Percentiles rank a stretch among this genome's conserved stretches.
These are phyloP conservation scores for Spicauda simplicius DNA, from an alignment of 2,888 invertebrate genomes.

Conservation along the genomic window DNA sequence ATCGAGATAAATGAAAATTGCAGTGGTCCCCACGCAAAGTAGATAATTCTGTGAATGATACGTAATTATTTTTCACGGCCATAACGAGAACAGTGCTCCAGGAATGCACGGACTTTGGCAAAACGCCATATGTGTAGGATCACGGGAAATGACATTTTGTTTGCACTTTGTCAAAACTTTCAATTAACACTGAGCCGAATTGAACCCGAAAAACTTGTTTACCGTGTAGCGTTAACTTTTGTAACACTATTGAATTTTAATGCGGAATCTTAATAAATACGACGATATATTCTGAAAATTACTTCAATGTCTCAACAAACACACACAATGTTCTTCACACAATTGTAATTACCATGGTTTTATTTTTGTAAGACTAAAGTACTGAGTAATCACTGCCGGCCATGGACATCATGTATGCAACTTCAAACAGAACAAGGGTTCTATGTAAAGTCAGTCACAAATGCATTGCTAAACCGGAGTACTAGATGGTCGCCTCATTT, in stretches of 20 bases:
- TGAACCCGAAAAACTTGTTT: slow-evolving; percentile 11
- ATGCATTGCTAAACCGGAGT: too few species aligned
- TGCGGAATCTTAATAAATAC: not conserved
- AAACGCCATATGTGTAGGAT: slow-evolving; percentile 53
- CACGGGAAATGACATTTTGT: slow-evolving; percentile 60
- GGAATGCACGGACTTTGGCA: slow-evolving; percentile 67
- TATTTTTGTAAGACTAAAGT: too few species aligned
- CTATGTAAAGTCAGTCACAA: too few species aligned
- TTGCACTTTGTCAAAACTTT: slow-evolving; percentile 62
- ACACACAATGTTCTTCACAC: too few species aligned
- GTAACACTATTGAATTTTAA: not conserved
- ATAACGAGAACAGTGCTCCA: slow-evolving; percentile 58
- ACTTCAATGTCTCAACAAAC: too few species aligned
- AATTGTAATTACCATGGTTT: too few species aligned
- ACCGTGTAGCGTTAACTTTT: not conserved
- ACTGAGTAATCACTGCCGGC: too few species aligned
- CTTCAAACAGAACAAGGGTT: too few species aligned
- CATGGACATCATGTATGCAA: too few species aligned
- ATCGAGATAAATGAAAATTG: slow-evolving; percentile 25
- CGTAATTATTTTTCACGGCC: slow-evolving; percentile 50
- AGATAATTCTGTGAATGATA: slow-evolving; percentile 54
- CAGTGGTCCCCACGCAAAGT: slow-evolving; percentile 24
- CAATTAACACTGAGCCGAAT: slow-evolving; percentile 42
- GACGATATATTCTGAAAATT: too few species aligned
- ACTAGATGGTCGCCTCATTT: too few species aligned